Conservation (phyloP, 2,113 vertebrate species). For the Tricholaema leucomelas region DNA sequence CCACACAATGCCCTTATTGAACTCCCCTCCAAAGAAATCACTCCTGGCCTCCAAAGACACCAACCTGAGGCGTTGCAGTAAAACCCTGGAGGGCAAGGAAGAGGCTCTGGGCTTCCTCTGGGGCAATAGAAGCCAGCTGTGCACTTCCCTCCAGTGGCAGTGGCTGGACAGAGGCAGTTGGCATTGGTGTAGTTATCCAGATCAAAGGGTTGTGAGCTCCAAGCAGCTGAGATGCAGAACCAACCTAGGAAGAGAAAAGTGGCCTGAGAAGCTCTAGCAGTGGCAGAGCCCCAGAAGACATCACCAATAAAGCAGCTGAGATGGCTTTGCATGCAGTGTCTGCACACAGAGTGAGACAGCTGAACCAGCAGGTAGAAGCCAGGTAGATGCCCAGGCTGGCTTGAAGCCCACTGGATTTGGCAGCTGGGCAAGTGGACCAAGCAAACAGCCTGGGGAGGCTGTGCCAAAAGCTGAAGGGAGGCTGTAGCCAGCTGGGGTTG, state of each 20-base stretch:
- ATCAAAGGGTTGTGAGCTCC: constrained; percentile 91
- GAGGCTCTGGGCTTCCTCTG: constrained; percentile 83
- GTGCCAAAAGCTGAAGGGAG: neutral
- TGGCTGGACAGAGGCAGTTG: constrained; percentile 93
- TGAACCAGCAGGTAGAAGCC: neutral
- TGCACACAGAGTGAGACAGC: no score
- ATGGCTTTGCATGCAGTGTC: neutral
- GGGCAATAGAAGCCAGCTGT: constrained; percentile 87
- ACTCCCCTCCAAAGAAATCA: neutral
- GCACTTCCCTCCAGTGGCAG: constrained; percentile 89
- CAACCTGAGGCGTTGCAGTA: constrained; percentile 88
- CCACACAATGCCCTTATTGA: neutral
- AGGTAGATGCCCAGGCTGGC: neutral
- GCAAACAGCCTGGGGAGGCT: neutral
- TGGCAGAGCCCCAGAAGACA: neutral
- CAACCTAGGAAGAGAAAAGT: constrained; percentile 77
- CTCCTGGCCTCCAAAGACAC: neutral
- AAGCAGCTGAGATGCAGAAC: constrained; percentile 93
- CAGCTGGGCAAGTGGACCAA: neutral
- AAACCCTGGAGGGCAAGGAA: constrained; percentile 79
- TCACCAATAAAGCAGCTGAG: neutral
- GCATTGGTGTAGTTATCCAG: constrained; percentile 93
- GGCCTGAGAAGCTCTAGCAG: neutral
- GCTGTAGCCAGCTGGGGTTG: no score
- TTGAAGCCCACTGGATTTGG: fast-evolving